phyloP scores from a whole-genome alignment of 1,140 invertebrate genomes.

The Drosophila neocordata region DNA sequence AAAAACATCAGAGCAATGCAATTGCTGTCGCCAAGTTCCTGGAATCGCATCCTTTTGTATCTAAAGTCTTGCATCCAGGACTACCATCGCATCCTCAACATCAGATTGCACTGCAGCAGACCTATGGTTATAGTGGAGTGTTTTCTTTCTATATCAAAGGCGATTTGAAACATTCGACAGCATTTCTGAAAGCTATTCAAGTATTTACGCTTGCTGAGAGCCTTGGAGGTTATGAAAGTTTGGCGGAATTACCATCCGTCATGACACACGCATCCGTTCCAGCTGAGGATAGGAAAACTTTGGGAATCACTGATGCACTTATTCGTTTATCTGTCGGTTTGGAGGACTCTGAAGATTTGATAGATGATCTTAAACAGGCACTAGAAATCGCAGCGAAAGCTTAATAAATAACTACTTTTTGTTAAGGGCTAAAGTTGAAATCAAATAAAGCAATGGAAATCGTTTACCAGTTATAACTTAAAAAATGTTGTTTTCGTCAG shows the following conservation, averaged over 20 bases:
- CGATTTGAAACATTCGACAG: slow-evolving; percentile 88
- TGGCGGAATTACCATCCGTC: slow-evolving; percentile 90
- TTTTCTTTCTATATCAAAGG: slow-evolving; percentile 95
- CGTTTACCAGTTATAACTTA: too few species aligned
- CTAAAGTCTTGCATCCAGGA: slow-evolving; percentile 93
- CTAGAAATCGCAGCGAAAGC: slow-evolving; percentile 76
- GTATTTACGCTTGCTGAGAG: slow-evolving; percentile 96
- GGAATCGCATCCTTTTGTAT: slow-evolving; percentile 90
- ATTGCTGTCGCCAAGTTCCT: slow-evolving; percentile 91
- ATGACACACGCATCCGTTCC: slow-evolving; percentile 94
- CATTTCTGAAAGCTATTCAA: slow-evolving; percentile 91
- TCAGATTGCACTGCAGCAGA: slow-evolving; percentile 91
- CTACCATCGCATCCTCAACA: slow-evolving; percentile 96
- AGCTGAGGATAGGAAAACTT: slow-evolving; percentile 86
- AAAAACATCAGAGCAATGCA: slow-evolving; percentile 91
- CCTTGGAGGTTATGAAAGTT: slow-evolving; percentile 97
- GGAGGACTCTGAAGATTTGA: slow-evolving; percentile 93
- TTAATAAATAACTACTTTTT: slow-evolving; percentile 18
- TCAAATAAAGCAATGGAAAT: too few species aligned
- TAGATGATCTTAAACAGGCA: slow-evolving; percentile 94
- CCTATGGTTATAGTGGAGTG: slow-evolving; percentile 96
- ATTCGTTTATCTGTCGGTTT: slow-evolving; percentile 96
- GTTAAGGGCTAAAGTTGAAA: too few species aligned
- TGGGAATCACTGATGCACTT: slow-evolving; percentile 94
- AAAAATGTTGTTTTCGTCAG: too few species aligned